Percentiles rank a stretch among this genome's conserved stretches.
These are phyloP conservation scores for Thalassoma bifasciatum DNA, from an alignment of 2,113 vertebrate species.

Conservation along the genomic window DNA sequence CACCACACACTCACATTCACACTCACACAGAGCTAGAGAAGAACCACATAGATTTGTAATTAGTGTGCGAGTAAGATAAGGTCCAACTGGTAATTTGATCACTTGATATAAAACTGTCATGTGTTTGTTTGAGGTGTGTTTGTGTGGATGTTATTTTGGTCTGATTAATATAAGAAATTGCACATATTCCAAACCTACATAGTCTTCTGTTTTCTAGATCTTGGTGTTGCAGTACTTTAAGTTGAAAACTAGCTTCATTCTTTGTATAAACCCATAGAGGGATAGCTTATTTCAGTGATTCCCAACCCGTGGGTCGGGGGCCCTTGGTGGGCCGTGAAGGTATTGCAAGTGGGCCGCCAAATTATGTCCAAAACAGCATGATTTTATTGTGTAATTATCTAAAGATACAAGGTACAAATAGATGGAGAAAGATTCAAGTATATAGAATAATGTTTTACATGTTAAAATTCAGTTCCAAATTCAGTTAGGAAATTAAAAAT, in stretches of 20 bases:
- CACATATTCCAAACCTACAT: not conserved
- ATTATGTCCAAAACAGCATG: too few species aligned
- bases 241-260: not conserved
- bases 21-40: constrained; percentile 14
- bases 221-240: not conserved
- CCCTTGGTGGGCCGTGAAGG: too few species aligned
- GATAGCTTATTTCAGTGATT: too few species aligned
- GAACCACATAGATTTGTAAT: not conserved
- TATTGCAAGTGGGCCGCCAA: too few species aligned
- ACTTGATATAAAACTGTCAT: not conserved
- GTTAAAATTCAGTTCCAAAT: too few species aligned
- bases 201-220: too few species aligned
- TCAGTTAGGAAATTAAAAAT: too few species aligned
- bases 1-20: not conserved
- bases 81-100: not conserved
- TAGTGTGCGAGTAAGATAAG: not conserved
- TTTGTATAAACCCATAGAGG: not conserved
- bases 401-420: too few species aligned
- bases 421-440: too few species aligned
- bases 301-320: too few species aligned
- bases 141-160: not conserved
- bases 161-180: not conserved
- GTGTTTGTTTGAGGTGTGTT: not conserved
- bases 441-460: too few species aligned
- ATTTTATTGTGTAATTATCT: too few species aligned